A percentile compares a stretch with the other conserved stretches of the same genome.
These are phyloP conservation scores for Apamea anceps DNA, from an alignment of 2,888 invertebrate species.

Conservation along the genomic window DNA sequence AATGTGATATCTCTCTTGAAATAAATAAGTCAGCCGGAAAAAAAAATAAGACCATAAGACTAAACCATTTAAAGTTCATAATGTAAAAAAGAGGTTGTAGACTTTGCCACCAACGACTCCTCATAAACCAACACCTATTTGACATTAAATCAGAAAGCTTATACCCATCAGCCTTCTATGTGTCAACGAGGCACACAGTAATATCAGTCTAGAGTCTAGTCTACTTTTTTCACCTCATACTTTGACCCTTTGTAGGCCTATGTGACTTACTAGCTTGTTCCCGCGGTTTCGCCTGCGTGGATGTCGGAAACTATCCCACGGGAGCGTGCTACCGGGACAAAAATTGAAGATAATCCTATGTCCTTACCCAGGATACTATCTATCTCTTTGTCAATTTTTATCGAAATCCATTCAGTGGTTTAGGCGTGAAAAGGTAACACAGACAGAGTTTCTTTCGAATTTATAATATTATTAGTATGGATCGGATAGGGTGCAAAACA, in stretches of 20 bases:
- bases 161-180: constrained; percentile 10
- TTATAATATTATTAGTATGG: background rate
- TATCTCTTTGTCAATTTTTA: too few relatives aligned
- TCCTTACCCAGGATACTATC: too few relatives aligned
- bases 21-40: too few relatives aligned
- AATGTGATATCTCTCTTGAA: background rate
- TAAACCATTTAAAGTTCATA: background rate
- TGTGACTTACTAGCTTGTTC: constrained; percentile 23
- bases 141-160: constrained; percentile 45
- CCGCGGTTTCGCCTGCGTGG: background rate
- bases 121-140: constrained; percentile 38
- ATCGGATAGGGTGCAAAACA: constrained; percentile 16
- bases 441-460: background rate
- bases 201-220: constrained; percentile 17
- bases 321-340: background rate
- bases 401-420: too few relatives aligned
- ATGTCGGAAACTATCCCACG: background rate
- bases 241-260: constrained; percentile 2
- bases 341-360: background rate
- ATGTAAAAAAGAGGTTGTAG: background rate
- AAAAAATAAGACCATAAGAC: background rate
- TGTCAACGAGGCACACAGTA: constrained; percentile 22
- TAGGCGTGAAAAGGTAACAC: too few relatives aligned
- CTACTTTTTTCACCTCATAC: constrained; percentile 6
- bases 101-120: background rate